Percentiles rank a stretch among this genome's conserved stretches.
Evolutionary conservation across 2,113 vertebrate genomes (phyloP).

Genomic region (Sturnus vulgaris): DNA sequence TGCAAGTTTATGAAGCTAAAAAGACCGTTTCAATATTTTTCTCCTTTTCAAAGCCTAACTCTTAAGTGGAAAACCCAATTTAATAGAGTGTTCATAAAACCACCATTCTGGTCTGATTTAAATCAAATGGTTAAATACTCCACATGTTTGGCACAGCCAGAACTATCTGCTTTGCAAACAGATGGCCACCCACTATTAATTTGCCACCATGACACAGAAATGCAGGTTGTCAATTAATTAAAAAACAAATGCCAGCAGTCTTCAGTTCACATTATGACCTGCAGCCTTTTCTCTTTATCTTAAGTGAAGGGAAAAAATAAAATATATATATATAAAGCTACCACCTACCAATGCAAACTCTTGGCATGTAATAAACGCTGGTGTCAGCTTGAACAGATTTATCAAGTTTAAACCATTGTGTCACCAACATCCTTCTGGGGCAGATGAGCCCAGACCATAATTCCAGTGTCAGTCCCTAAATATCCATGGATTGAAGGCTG

Average conservation of each 20-base stretch:
- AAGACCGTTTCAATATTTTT: background rate
- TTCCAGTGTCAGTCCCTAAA: background rate
- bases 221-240: constrained; percentile 44
- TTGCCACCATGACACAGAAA: constrained; percentile 45
- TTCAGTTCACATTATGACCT: background rate
- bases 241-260: background rate
- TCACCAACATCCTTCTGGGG: background rate
- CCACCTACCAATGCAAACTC: background rate
- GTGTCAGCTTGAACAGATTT: constrained; percentile 8
- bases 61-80: background rate
- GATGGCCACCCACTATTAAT: constrained; percentile 38
- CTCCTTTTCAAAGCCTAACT: background rate
- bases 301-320: background rate
- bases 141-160: background rate
- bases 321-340: background rate
- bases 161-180: constrained; percentile 15
- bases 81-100: background rate
- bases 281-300: background rate
- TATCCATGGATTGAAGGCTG: background rate
- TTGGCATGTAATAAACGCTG: background rate
- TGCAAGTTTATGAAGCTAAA: background rate
- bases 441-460: background rate
- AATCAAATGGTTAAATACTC: background rate
- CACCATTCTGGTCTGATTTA: background rate
- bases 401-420: background rate